phyloP scores from a whole-genome alignment of 1,140 invertebrate species.

The Parasteatoda tepidariorum region DNA sequence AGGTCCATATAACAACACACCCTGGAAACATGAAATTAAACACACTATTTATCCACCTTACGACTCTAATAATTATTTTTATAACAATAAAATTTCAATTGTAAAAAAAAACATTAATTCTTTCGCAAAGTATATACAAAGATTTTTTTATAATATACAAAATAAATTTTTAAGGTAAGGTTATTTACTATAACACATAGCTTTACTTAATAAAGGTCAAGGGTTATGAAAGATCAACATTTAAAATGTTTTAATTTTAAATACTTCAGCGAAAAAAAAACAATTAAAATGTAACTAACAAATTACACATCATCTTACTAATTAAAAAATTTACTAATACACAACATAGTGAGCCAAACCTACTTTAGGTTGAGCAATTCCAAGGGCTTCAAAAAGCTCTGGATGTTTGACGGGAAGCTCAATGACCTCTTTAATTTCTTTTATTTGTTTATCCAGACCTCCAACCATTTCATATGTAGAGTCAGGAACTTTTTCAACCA shows the following conservation, averaged over 20 bases:
- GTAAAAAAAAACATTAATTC: too few species aligned
- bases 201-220: background rate
- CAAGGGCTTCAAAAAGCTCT: conserved; percentile 98
- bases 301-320: too few species aligned
- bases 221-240: too few species aligned
- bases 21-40: conserved; percentile 69
- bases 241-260: too few species aligned
- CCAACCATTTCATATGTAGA: conserved; percentile 99
- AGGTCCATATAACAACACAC: conserved; percentile 97
- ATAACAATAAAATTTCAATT: too few species aligned
- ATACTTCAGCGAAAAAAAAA: too few species aligned
- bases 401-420: conserved; percentile 99
- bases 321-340: too few species aligned
- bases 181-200: background rate
- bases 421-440: conserved; percentile 99
- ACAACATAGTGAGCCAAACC: too few species aligned
- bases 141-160: too few species aligned
- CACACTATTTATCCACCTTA: background rate
- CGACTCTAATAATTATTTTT: too few species aligned
- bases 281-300: too few species aligned
- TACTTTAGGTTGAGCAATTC: conserved; percentile 97
- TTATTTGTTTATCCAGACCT: conserved; percentile 99
- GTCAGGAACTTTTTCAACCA: conserved; percentile 99
- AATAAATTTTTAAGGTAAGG: background rate
- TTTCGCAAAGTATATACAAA: too few species aligned